Evolutionary conservation across 2,113 vertebrate species (phyloP).

Genomic region (Ondatra zibethicus): DNA sequence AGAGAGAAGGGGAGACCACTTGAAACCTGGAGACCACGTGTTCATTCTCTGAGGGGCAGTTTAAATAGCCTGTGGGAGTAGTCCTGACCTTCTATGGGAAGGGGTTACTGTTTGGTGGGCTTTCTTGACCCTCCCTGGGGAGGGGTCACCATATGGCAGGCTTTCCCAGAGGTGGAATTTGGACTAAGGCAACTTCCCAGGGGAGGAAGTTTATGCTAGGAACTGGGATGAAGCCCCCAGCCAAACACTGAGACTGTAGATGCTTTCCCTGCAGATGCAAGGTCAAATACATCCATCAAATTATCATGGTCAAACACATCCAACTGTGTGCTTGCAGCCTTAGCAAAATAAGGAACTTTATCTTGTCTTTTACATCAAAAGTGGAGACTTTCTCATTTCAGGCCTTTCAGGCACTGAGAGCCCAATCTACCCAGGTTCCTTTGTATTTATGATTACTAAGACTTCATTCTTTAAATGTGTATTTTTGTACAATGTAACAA

Average conservation of each 20-base stretch:
- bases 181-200: no score
- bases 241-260: not conserved
- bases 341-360: not conserved
- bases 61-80: no score
- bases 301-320: not conserved
- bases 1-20: no score
- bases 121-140: no score
- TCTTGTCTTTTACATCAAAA: not conserved
- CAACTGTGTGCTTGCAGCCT: not conserved
- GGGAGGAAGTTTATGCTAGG: no score
- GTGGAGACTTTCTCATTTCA: not conserved
- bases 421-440: not conserved
- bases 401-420: not conserved
- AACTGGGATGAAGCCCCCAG: no score
- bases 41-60: no score
- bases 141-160: no score
- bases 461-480: not conserved
- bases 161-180: no score
- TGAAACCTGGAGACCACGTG: no score
- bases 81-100: no score
- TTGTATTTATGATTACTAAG: not conserved
- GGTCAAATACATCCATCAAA: not conserved
- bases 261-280: not conserved
- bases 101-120: no score
- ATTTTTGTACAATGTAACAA: not conserved